Conservation (phyloP, 1,140 invertebrate species). For the Conus ventricosus region DNA sequence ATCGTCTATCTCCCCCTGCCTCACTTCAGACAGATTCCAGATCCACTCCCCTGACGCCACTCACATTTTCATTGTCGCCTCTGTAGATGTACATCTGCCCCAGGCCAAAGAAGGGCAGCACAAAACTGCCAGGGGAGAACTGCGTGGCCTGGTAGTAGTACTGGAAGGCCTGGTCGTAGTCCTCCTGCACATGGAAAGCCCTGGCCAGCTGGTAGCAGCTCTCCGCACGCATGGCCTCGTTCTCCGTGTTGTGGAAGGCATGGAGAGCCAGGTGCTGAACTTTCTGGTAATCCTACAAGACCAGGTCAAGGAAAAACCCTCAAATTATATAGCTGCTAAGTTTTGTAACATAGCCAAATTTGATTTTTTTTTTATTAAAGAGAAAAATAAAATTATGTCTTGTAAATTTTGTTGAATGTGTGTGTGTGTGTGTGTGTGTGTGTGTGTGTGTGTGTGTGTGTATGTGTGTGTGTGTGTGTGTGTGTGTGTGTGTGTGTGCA, state of each 20-base stretch:
- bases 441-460: no score
- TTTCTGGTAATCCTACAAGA: constrained; percentile 89
- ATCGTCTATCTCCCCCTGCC: no score
- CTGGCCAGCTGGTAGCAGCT: constrained; percentile 98
- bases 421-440: no score
- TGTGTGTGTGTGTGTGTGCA: no score
- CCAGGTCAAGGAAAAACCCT: not conserved
- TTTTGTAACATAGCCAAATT: not conserved
- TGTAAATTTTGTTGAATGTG: no score
- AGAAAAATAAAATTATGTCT: no score
- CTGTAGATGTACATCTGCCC: constrained; percentile 99
- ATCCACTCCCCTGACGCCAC: constrained; percentile 29
- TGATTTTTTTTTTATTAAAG: not conserved
- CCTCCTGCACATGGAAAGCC: constrained; percentile 95
- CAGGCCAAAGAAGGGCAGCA: constrained; percentile 97
- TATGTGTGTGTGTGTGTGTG: no score
- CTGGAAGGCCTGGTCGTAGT: constrained; percentile 98
- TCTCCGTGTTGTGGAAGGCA: constrained; percentile 99
- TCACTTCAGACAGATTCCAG: no score
- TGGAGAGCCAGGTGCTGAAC: constrained; percentile 97
- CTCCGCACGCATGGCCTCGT: constrained; percentile 98
- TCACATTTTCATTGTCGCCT: constrained; percentile 96
- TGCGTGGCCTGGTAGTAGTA: constrained; percentile 99
- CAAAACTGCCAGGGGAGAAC: constrained; percentile 95
- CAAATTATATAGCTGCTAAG: not conserved